Conservation (phyloP, 2,888 invertebrate species). For the Cepaea hortensis region DNA sequence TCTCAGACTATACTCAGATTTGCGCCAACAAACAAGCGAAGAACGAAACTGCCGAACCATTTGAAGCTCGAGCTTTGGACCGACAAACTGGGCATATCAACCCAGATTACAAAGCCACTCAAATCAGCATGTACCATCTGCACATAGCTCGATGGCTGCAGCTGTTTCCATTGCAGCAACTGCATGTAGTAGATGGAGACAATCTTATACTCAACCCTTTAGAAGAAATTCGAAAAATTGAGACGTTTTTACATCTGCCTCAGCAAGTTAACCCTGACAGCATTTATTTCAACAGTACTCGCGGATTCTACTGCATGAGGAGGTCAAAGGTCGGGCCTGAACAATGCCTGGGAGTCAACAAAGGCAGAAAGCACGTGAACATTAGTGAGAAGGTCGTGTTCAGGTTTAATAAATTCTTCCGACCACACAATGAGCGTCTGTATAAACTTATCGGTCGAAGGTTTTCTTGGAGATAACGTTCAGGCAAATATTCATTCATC, state of each 20-base stretch:
- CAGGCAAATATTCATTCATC: too few species aligned
- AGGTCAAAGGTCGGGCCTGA: slow-evolving; percentile 81
- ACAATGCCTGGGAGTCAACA: slow-evolving; percentile 92
- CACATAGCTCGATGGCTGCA: slow-evolving; percentile 94
- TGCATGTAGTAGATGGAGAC: slow-evolving; percentile 89
- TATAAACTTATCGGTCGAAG: slow-evolving; percentile 92
- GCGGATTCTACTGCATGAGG: slow-evolving; percentile 95
- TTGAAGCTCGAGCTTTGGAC: slow-evolving; percentile 76
- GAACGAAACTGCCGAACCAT: slow-evolving; percentile 69
- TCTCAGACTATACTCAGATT: slow-evolving; percentile 97
- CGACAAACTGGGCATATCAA: slow-evolving; percentile 75
- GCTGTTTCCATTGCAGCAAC: slow-evolving; percentile 92
- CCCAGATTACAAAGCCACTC: slow-evolving; percentile 77
- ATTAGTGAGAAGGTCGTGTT: slow-evolving; percentile 83
- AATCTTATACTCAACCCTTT: slow-evolving; percentile 72
- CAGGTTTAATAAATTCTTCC: slow-evolving; percentile 68
- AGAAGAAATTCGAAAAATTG: slow-evolving; percentile 69
- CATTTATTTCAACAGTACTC: slow-evolving; percentile 97
- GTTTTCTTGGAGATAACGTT: slow-evolving; percentile 84
- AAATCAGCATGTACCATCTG: slow-evolving; percentile 77
- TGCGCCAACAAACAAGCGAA: slow-evolving; percentile 79
- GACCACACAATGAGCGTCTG: slow-evolving; percentile 69
- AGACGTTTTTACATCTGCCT: slow-evolving; percentile 71
- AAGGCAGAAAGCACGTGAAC: slow-evolving; percentile 88
- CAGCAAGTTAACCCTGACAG: slow-evolving; percentile 81